phyloP scores from a whole-genome alignment of 2,888 invertebrate genomes.

The Oxyscelio sp. region DNA sequence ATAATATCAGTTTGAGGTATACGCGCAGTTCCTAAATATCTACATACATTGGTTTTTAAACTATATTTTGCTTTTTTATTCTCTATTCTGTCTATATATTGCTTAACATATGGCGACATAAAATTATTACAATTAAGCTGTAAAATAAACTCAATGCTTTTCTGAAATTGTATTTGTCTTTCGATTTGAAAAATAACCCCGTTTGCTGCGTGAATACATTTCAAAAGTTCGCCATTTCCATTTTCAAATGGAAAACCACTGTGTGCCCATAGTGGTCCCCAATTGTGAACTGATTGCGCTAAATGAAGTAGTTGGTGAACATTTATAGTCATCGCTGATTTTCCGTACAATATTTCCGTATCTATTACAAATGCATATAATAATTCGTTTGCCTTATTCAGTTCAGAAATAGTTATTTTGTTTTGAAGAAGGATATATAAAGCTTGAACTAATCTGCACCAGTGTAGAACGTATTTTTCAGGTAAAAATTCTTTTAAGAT shows the following conservation, averaged over 20 bases:
- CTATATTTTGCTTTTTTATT: no score
- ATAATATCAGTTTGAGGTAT: no score
- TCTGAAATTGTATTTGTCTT: slow-evolving; percentile 26
- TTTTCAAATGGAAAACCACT: slow-evolving; percentile 25
- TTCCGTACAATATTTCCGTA: slow-evolving; percentile 40
- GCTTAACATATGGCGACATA: no score
- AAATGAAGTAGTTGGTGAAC: slow-evolving; percentile 23
- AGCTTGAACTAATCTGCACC: slow-evolving; percentile 25
- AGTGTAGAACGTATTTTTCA: slow-evolving; percentile 35
- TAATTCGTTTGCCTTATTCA: slow-evolving; percentile 26
- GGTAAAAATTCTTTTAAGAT: slow-evolving; percentile 20
- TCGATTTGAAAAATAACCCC: slow-evolving; percentile 40
- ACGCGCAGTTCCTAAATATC: no score
- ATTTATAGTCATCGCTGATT: slow-evolving; percentile 40
- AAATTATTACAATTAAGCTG: no score
- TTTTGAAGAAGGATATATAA: slow-evolving; percentile 26
- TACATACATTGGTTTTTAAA: no score
- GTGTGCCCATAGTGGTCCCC: slow-evolving; percentile 20
- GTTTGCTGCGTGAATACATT: slow-evolving; percentile 32
- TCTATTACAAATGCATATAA: slow-evolving; percentile 28
- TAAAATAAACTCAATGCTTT: slow-evolving; percentile 3
- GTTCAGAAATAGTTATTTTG: slow-evolving; percentile 29
- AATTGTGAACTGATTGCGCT: background rate
- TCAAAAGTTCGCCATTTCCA: slow-evolving; percentile 9
- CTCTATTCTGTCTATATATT: no score